These are phyloP conservation scores for Sphenopsis melanotis DNA, from an alignment of 2,797 vertebrate genomes.

Conservation along the genomic window DNA sequence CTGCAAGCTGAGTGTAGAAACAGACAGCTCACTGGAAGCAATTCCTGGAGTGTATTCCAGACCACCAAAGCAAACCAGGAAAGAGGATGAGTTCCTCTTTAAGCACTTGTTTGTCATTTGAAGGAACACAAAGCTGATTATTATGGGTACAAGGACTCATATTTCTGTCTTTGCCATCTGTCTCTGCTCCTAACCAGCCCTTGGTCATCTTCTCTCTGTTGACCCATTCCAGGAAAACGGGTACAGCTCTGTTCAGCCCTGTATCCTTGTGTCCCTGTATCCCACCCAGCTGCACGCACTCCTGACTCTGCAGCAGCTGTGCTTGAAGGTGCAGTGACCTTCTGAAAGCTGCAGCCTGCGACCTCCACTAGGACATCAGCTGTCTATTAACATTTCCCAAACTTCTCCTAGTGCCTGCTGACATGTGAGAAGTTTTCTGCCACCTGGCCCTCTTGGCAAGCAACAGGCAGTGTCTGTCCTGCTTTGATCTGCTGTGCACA, in stretches of 20 bases:
- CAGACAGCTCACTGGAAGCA: neutral
- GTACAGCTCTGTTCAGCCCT: neutral
- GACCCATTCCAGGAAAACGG: neutral
- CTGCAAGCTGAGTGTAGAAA: neutral
- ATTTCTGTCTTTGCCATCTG: neutral
- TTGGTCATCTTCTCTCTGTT: neutral
- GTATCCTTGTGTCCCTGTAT: neutral
- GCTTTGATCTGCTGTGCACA: neutral
- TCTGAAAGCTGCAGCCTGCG: neutral
- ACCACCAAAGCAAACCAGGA: constrained; percentile 35
- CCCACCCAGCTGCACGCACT: neutral
- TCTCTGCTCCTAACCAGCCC: neutral
- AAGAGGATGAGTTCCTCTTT: neutral
- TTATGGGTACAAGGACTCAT: neutral
- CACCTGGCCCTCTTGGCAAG: constrained; percentile 56
- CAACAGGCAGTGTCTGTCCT: neutral
- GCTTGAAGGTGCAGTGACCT: neutral
- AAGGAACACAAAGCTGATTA: neutral
- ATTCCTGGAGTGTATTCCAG: constrained; percentile 42
- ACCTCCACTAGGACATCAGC: neutral
- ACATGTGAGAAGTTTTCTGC: constrained; percentile 43
- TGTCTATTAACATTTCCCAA: neutral
- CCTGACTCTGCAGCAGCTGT: neutral
- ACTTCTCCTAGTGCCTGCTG: constrained; percentile 32
- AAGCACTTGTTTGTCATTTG: neutral